Base-by-base conservation (phyloP, 30 jellyfish, hydroid and myxozoan genomes). In the Mastigias papua region DNA sequence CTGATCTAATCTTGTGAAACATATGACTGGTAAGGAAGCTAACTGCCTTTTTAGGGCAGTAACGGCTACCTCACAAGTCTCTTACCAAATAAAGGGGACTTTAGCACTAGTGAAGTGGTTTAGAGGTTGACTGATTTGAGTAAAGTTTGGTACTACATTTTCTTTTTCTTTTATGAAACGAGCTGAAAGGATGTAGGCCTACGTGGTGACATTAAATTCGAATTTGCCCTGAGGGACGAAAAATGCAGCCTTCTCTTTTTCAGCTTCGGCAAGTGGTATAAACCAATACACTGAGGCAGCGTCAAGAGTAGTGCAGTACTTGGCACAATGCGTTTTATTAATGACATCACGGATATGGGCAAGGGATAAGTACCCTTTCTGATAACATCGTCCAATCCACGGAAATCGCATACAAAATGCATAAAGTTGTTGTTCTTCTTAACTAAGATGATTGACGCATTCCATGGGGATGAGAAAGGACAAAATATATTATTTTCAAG, bases 321-420 rank as follows among this genome's bases (percentile, higher is more conserved):
- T 37, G 54, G 54, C 54, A 37, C 54, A 5, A 37, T 37, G 54
- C 54, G 11, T 37, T 37, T 37, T 37, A 21, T 23, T 9, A 23
- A 31, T 69, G 81, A 82, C 92, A 62, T 69, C 92, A 10, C 77
- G 77, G 54, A 82, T 82, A 27, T 82, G 92, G 92, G 92, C 25
- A 82, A 87, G 30, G 92, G 92, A 48, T 82, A 82, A 13, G 87
- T 17, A 54, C 42, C 92, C 58, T 69, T 68, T 75, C 67, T 82
- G 5, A 87, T 67, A 49, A 37, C 50, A 35, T 82, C 34, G 54
- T 69, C 67, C 27, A 82, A 76, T 16, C 87, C 87, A 22, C 87
- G 85, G 57, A 82, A 82, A 68, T 82, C 92, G 60, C 77, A 82
- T 25, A 82, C 87, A 33, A 81, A 81, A 11, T 72, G 71, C 71